phyloP scores from a whole-genome alignment of 1,140 invertebrate species.

The Heliconius eleuchia region DNA sequence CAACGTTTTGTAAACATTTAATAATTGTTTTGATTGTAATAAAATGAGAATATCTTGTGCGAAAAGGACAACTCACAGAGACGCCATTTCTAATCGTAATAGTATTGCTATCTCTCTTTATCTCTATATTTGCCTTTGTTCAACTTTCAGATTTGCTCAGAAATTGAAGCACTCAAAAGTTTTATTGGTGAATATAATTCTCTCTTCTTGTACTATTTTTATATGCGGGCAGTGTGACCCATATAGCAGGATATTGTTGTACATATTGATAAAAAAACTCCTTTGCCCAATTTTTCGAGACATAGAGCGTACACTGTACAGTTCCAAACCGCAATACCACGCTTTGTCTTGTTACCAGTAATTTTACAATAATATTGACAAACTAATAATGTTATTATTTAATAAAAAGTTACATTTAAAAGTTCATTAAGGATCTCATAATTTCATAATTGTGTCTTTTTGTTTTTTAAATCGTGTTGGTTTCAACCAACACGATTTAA shows the following conservation, averaged over 20 bases:
- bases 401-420: too few relatives aligned
- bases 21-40: conserved; percentile 55
- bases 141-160: conserved; percentile 26
- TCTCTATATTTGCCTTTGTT: conserved; percentile 19
- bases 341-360: too few relatives aligned
- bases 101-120: conserved; percentile 33
- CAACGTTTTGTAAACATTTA: conserved; percentile 44
- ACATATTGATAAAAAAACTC: too few relatives aligned
- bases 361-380: too few relatives aligned
- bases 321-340: too few relatives aligned
- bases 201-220: not conserved
- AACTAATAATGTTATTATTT: too few relatives aligned
- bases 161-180: conserved; percentile 8
- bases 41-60: conserved; percentile 62
- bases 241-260: too few relatives aligned
- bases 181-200: not conserved
- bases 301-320: too few relatives aligned
- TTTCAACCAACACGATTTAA: not conserved
- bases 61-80: conserved; percentile 78
- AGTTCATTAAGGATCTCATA: too few relatives aligned
- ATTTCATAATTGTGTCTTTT: not conserved
- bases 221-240: too few relatives aligned
- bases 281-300: too few relatives aligned
- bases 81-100: conserved; percentile 67
- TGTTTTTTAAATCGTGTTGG: too few relatives aligned